Evolutionary conservation across 2,888 invertebrate species (phyloP).

Genomic region (Standfussiana lucernea): DNA sequence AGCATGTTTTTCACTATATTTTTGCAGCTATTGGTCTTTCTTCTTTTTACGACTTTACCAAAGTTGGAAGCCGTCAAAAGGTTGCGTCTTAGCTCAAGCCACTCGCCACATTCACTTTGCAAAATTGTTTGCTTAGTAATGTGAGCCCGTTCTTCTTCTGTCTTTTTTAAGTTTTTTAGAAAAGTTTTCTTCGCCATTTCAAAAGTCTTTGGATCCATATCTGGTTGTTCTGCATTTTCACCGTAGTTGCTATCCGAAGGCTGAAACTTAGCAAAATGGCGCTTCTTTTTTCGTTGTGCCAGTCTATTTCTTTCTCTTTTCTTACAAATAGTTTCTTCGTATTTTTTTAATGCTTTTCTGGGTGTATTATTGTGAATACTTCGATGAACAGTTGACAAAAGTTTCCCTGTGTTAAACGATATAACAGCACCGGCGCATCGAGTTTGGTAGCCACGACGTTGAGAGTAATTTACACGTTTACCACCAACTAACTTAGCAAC

Average conservation of each 20-base stretch:
- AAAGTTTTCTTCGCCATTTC: too few relatives aligned
- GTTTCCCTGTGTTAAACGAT: slow-evolving; percentile 34
- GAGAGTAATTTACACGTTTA: slow-evolving; percentile 35
- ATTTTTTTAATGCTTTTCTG: slow-evolving; percentile 28
- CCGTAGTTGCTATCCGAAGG: background rate
- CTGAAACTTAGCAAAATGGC: background rate
- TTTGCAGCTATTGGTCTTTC: background rate
- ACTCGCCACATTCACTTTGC: slow-evolving; percentile 42
- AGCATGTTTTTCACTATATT: slow-evolving; percentile 9
- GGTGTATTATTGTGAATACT: slow-evolving; percentile 9
- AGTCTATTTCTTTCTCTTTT: slow-evolving; percentile 29
- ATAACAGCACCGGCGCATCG: slow-evolving; percentile 30
- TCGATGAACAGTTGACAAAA: background rate
- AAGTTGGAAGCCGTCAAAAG: slow-evolving; percentile 54
- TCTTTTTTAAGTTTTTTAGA: slow-evolving; percentile 27
- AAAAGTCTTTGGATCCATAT: background rate
- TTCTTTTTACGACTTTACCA: slow-evolving; percentile 24
- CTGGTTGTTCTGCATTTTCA: slow-evolving; percentile 3
- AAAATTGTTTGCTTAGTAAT: slow-evolving; percentile 30
- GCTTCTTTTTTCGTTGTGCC: slow-evolving; percentile 8
- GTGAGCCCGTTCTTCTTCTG: slow-evolving; percentile 27
- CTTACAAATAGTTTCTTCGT: slow-evolving; percentile 31
- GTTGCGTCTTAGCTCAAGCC: slow-evolving; percentile 44
- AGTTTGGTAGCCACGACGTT: slow-evolving; percentile 20
- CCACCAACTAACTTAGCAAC: slow-evolving; percentile 35